phyloP scores from a whole-genome alignment of 2,888 invertebrate species.

The Agriopis aurantiaria region DNA sequence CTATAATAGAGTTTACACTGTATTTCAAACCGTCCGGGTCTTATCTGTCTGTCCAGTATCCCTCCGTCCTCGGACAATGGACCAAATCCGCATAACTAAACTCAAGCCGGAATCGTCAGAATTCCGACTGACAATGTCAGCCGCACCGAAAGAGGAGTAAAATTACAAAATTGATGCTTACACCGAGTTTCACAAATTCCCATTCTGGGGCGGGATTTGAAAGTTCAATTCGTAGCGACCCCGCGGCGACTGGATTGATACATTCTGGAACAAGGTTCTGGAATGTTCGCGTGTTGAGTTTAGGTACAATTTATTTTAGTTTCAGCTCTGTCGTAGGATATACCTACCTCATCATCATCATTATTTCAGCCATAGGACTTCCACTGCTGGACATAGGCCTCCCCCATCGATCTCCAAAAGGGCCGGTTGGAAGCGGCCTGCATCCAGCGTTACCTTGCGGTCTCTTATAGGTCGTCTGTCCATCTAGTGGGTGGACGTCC shows the following conservation, averaged over 20 bases:
- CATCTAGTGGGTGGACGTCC: too few species aligned
- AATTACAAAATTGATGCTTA: conserved; percentile 34
- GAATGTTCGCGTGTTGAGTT: conserved; percentile 9
- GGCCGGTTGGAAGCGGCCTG: too few species aligned
- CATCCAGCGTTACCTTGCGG: too few species aligned
- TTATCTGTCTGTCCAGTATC: conserved; percentile 15
- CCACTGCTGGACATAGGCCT: too few species aligned
- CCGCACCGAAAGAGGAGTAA: conserved; percentile 31
- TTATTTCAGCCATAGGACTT: too few species aligned
- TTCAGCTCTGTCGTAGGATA: neutral
- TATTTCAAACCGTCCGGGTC: conserved; percentile 15
- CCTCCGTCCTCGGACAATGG: conserved; percentile 31
- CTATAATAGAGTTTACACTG: too few species aligned
- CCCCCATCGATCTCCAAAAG: too few species aligned
- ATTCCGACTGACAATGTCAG: conserved; percentile 30
- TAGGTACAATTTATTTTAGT: neutral
- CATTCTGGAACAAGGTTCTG: conserved; percentile 17
- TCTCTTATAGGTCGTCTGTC: too few species aligned
- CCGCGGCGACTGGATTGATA: conserved; percentile 16
- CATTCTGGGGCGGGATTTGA: conserved; percentile 18
- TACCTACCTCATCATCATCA: too few species aligned
- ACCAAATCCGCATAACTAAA: conserved; percentile 38
- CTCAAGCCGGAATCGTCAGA: conserved; percentile 21
- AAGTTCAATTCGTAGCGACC: conserved; percentile 21
- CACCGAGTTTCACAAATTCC: conserved; percentile 17